These are phyloP conservation scores for Amphiduros pacificus DNA, from an alignment of 2,888 invertebrate genomes.

Conservation along the genomic window DNA sequence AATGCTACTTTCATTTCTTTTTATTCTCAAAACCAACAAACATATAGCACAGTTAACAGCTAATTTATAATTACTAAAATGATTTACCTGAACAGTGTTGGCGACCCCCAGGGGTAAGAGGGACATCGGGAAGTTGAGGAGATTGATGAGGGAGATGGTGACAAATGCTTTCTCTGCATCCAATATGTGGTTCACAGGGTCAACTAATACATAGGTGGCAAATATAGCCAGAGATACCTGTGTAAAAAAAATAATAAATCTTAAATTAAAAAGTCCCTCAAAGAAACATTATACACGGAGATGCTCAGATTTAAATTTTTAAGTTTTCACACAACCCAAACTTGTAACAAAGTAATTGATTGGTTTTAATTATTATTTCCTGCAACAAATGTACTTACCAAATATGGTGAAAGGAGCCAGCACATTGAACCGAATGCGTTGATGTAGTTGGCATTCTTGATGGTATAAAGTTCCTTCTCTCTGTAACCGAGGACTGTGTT, in stretches of 20 bases:
- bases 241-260: neutral
- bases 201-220: neutral
- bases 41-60: no score
- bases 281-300: neutral
- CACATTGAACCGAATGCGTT: slow-evolving; percentile 32
- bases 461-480: slow-evolving; percentile 50
- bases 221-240: slow-evolving; percentile 9
- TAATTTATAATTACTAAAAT: no score
- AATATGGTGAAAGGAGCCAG: slow-evolving; percentile 28
- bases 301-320: no score
- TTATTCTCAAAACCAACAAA: no score
- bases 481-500: slow-evolving; percentile 48
- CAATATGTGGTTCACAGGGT: slow-evolving; percentile 61
- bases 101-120: slow-evolving; percentile 21
- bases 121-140: slow-evolving; percentile 70
- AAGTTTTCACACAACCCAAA: no score
- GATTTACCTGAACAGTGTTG: slow-evolving; percentile 20
- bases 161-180: slow-evolving; percentile 92
- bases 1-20: no score
- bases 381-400: no score
- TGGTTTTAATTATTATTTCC: no score
- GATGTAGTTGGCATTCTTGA: slow-evolving; percentile 47
- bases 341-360: no score
- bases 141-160: slow-evolving; percentile 94
- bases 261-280: neutral